Evolutionary conservation across 2,888 invertebrate genomes (phyloP), one percentile per base, ranked within the genome.

Genomic region (Pinctada fucata): DNA sequence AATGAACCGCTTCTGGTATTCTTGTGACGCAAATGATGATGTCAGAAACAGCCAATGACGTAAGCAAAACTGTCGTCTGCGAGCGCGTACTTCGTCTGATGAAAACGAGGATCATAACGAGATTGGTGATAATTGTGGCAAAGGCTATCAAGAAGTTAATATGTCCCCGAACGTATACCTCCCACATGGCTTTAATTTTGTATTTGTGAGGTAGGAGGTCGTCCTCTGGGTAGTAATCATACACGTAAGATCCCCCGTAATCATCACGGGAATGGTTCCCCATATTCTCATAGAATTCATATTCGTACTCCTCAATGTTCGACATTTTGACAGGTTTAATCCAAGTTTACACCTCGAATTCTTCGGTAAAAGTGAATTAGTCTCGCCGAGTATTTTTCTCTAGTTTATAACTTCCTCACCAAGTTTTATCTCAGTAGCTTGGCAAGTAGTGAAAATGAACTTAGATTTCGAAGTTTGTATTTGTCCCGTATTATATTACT

Each of bases 11-110:
- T 3, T 78, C 73, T 1, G 82, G 80, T 6, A 81, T 50, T 1
- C 79, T 79, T 2, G 78, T 70, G 5, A 80, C 58, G 31, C 83
- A 81, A 3, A 83, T 82, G 13, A 82, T 16, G n/a, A 80, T 73
- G 69, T 84, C 82, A 2, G 83, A 78, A 16, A 81, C 67, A 2
- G 84, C 82, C 6, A 84, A 76, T 10, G 79, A 72, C 2, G 80
- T 80, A n/a, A 84, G 70, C 64, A 83, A 73, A 10, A 82, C 70
- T n/a, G 83, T 84, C 5, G 84, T 84, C n/a, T 79, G 78, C 13
- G 79, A 83, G 2, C 81, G 72, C 80, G 81, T 83, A 72, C 63
- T 80, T 72, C 72, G 76, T 6, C 71, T 52, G 52, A 77, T 75
- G 47, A 84, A 81, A 6, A 83, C 82, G 3, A 73, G 51, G 5